Conservation (phyloP, 2,888 invertebrate genomes). For the Megamerina dolium region DNA sequence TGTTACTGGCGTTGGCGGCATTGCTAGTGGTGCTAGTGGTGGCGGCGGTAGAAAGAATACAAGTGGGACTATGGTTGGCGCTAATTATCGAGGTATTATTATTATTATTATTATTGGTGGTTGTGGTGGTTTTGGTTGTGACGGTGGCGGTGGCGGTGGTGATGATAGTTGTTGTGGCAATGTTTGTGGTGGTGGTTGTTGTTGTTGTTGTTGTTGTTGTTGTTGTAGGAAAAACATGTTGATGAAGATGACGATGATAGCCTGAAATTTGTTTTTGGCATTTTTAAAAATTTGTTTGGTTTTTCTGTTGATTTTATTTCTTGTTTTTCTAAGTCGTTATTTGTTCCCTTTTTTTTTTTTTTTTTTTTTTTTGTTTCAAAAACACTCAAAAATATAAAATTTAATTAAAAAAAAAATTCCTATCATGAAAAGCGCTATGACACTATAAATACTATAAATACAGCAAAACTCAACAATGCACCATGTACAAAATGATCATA, state of each 20-base stretch:
- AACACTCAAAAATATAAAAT: no score
- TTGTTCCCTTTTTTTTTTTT: background rate
- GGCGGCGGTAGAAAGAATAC: constrained; percentile 4
- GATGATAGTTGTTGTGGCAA: constrained; percentile 7
- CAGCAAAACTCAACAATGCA: no score
- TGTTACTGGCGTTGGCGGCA: constrained; percentile 3
- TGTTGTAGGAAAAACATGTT: constrained; percentile 17
- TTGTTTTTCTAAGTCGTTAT: constrained; percentile 5
- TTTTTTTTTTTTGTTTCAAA: constrained; percentile 6
- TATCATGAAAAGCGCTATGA: no score
- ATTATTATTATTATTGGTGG: constrained; percentile 3
- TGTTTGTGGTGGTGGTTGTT: constrained; percentile 9
- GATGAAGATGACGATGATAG: constrained; percentile 24
- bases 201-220: constrained; percentile 3
- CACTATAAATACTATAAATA: no score
- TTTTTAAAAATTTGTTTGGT: constrained; percentile 27
- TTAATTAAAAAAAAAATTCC: no score
- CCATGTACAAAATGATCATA: no score
- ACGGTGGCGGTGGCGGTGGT: constrained; percentile 7
- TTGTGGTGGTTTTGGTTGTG: constrained; percentile 10
- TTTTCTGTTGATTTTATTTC: constrained; percentile 7
- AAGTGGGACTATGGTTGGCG: background rate
- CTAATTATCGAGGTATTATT: background rate
- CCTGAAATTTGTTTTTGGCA: constrained; percentile 46
- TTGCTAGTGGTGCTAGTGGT: background rate